Conservation (phyloP, 1,140 invertebrate genomes). For the Solenopsis fugax region DNA sequence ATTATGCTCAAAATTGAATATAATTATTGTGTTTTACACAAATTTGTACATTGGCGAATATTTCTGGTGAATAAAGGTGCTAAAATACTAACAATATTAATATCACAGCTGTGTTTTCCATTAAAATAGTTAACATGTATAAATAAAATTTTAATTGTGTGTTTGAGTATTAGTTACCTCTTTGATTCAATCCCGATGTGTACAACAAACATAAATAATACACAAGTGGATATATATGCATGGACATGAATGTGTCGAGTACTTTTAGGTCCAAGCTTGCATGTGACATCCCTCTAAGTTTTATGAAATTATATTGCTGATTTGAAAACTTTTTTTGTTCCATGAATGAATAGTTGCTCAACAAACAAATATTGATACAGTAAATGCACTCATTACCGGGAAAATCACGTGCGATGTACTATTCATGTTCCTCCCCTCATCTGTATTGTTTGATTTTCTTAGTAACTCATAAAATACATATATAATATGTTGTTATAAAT, state of each 20-base stretch:
- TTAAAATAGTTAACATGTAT: slow-evolving; percentile 38
- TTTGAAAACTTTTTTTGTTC: slow-evolving; percentile 44
- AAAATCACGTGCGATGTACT: slow-evolving; percentile 35
- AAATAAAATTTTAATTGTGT: slow-evolving; percentile 47
- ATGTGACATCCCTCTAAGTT: slow-evolving; percentile 52
- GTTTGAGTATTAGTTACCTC: slow-evolving; percentile 37
- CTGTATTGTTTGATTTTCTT: slow-evolving; percentile 30
- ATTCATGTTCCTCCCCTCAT: slow-evolving; percentile 27
- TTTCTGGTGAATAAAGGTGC: slow-evolving; percentile 37
- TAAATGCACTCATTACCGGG: slow-evolving; percentile 24
- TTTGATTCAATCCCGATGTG: slow-evolving; percentile 5
- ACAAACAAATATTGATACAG: slow-evolving; percentile 49
- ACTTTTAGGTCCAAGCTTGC: slow-evolving; percentile 53
- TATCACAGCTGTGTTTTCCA: slow-evolving; percentile 33
- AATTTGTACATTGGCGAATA: slow-evolving; percentile 37
- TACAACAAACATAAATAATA: slow-evolving; percentile 50
- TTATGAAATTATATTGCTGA: slow-evolving; percentile 52
- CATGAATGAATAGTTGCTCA: slow-evolving; percentile 51
- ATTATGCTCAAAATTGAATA: slow-evolving; percentile 12
- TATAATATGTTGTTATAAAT: slow-evolving; percentile 5
- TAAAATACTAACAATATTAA: slow-evolving; percentile 43
- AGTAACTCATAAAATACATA: slow-evolving; percentile 25
- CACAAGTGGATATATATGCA: slow-evolving; percentile 53
- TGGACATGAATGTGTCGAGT: slow-evolving; percentile 56
- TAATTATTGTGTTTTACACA: slow-evolving; percentile 37